Evolutionary conservation across 2,888 invertebrate species (phyloP).

Genomic region (Tiliacea citrago): DNA sequence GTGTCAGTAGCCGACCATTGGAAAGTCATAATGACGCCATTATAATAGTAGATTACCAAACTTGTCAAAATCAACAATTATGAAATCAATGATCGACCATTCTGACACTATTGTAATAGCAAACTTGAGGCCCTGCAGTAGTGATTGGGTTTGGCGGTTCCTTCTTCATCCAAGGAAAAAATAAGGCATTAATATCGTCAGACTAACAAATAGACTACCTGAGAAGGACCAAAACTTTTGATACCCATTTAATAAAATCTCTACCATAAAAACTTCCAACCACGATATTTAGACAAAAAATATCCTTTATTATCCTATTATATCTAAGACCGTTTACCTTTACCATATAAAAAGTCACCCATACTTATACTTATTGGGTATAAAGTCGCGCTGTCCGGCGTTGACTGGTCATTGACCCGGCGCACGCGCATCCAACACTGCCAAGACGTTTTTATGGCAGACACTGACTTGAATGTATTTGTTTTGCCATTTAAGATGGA

Average conservation of each 20-base stretch:
- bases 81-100: no score
- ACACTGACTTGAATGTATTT: conserved; percentile 51
- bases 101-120: no score
- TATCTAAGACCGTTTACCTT: conserved; percentile 20
- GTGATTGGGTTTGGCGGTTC: neutral
- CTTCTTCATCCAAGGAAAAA: neutral
- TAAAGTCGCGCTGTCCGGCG: conserved; percentile 61
- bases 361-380: conserved; percentile 60
- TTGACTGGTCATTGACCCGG: conserved; percentile 63
- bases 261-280: conserved; percentile 9
- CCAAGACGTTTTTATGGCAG: conserved; percentile 58
- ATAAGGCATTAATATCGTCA: neutral
- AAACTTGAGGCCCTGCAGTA: no score
- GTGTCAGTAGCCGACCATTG: no score
- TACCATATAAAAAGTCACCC: conserved; percentile 47
- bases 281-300: conserved; percentile 34
- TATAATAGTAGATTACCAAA: no score
- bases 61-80: no score
- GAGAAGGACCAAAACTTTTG: neutral
- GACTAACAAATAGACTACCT: neutral
- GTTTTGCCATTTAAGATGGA: conserved; percentile 33
- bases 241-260: conserved; percentile 1
- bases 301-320: conserved; percentile 17
- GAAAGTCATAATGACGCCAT: no score
- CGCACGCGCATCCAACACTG: conserved; percentile 59